These are phyloP conservation scores for Sinopyrophorus schimmeli DNA, from an alignment of 2,888 invertebrate species.

Conservation along the genomic window DNA sequence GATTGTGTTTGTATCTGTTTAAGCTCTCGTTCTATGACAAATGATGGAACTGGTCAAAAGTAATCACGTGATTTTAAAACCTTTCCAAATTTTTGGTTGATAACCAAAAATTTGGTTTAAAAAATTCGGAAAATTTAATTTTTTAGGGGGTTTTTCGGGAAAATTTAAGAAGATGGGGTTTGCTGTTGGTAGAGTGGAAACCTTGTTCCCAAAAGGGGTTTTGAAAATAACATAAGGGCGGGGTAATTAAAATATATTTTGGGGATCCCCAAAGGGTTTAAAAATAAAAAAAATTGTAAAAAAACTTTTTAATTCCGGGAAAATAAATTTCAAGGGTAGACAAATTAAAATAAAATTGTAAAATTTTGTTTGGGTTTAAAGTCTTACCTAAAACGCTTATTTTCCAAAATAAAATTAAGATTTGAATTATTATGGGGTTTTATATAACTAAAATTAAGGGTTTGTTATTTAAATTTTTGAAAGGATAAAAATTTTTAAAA, in stretches of 20 bases:
- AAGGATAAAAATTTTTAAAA: constrained; percentile 20
- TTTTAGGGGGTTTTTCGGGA: constrained; percentile 32
- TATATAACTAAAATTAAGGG: constrained; percentile 5
- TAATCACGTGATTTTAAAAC: background rate
- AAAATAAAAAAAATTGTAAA: constrained; percentile 22
- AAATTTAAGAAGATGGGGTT: constrained; percentile 44
- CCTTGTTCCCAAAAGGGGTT: constrained; percentile 45
- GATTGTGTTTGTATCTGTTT: constrained; percentile 25
- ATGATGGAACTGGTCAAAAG: constrained; percentile 12
- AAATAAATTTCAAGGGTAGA: no score
- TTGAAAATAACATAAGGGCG: constrained; percentile 38
- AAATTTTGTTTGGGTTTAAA: constrained; percentile 6
- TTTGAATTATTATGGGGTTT: background rate
- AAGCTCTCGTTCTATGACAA: constrained; percentile 23
- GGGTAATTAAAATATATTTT: constrained; percentile 39
- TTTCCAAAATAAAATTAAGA: constrained; percentile 3
- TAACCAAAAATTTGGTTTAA: background rate
- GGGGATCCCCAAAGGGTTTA: constrained; percentile 32
- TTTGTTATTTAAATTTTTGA: constrained; percentile 13
- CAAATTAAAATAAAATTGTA: background rate
- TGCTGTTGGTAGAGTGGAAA: constrained; percentile 39
- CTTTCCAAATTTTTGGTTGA: no score
- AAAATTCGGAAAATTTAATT: constrained; percentile 20
- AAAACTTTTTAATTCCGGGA: constrained; percentile 17
- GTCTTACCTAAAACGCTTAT: constrained; percentile 7